Conservation (phyloP, 2,888 invertebrate genomes). For the Lepidocyrtoides sp. region DNA sequence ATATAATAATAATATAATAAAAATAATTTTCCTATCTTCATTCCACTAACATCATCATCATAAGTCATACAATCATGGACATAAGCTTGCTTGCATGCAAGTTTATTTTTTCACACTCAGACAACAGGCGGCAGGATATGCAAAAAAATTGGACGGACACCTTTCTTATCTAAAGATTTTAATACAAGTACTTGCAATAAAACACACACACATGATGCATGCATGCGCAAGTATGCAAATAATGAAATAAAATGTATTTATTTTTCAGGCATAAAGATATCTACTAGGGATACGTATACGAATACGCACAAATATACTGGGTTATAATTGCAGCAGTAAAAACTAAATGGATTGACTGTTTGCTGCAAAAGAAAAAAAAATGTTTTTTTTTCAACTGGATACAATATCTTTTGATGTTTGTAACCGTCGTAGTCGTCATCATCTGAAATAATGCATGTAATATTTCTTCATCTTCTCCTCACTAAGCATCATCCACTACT, state of each 20-base stretch:
- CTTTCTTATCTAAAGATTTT: conserved; percentile 54
- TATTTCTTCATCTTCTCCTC: conserved; percentile 18
- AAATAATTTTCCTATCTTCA: neutral
- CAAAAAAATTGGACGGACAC: conserved; percentile 67
- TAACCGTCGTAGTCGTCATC: neutral
- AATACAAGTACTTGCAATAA: conserved; percentile 17
- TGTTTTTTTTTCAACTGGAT: neutral
- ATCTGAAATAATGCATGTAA: neutral
- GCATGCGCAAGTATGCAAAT: conserved; percentile 21
- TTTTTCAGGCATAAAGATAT: neutral
- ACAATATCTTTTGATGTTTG: neutral
- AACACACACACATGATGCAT: neutral
- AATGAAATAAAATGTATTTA: neutral
- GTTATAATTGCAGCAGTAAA: conserved; percentile 2
- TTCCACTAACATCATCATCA: conserved; percentile 28
- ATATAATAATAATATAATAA: neutral
- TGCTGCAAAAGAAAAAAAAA: neutral
- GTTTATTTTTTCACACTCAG: neutral
- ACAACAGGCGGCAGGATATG: conserved; percentile 66
- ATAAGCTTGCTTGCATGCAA: conserved; percentile 38
- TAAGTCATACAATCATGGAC: conserved; percentile 39
- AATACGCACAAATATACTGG: neutral
- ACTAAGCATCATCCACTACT: too few relatives aligned
- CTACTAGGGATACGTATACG: neutral
- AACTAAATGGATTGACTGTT: neutral